Evolutionary conservation across 2,797 vertebrate species (phyloP).

Genomic region (Coilia nasus): DNA sequence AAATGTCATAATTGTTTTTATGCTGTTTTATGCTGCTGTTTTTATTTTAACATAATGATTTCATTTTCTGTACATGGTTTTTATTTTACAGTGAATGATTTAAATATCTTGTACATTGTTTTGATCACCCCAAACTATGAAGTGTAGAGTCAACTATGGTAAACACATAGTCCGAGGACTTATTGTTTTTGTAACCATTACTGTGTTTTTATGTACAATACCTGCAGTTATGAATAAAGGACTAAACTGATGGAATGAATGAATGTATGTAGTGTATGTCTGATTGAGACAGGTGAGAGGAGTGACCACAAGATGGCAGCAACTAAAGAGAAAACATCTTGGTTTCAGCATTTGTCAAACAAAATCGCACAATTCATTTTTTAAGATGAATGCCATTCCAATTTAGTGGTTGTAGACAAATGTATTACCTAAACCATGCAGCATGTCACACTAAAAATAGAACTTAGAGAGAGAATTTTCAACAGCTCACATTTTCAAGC

Average conservation of each 20-base stretch:
- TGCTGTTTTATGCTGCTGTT: slow-evolving; percentile 56
- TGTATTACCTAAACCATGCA: too few species aligned
- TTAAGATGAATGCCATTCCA: too few species aligned
- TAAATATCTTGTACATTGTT: slow-evolving; percentile 43
- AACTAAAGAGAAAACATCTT: background rate
- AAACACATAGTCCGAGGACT: background rate
- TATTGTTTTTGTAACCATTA: background rate
- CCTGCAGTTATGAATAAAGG: background rate
- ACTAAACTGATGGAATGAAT: background rate
- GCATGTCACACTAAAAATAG: too few species aligned
- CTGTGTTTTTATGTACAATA: background rate
- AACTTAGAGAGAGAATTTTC: too few species aligned
- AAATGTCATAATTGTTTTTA: slow-evolving; percentile 40
- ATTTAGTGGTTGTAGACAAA: too few species aligned
- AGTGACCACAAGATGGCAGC: slow-evolving; percentile 2
- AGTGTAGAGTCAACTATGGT: background rate
- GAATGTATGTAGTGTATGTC: background rate
- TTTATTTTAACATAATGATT: slow-evolving; percentile 63
- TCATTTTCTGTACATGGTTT: slow-evolving; percentile 56
- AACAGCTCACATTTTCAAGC: too few species aligned
- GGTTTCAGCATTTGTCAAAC: too few species aligned
- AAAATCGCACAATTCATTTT: too few species aligned
- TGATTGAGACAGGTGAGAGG: background rate
- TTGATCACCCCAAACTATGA: too few species aligned
- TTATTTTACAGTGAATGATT: slow-evolving; percentile 56